A percentile compares a stretch with the other conserved stretches of the same genome.
Conservation (phyloP, 2,888 invertebrate genomes). For the Synanthedon andrenaeformis region DNA sequence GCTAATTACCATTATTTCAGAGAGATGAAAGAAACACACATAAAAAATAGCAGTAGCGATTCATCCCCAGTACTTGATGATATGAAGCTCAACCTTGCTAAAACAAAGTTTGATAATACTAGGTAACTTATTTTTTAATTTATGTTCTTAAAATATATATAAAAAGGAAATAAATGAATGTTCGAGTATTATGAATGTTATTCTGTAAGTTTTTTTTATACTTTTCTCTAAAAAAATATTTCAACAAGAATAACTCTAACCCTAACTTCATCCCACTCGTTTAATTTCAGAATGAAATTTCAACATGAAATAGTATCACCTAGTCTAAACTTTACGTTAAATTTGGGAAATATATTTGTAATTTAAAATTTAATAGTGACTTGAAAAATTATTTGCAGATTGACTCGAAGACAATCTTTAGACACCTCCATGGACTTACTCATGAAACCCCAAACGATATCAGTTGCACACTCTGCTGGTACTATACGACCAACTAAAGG, state of each 20-base stretch:
- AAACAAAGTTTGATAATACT: conserved; percentile 25
- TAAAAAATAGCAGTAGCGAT: conserved; percentile 30
- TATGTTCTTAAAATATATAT: neutral
- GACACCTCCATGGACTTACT: conserved; percentile 42
- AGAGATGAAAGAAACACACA: conserved; percentile 60
- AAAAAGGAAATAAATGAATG: neutral
- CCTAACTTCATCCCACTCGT: neutral
- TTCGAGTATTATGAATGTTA: too few relatives aligned
- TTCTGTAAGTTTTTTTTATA: too few relatives aligned
- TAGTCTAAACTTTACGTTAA: too few relatives aligned
- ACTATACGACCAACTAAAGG: conserved; percentile 44
- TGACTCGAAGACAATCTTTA: conserved; percentile 46
- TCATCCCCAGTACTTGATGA: conserved; percentile 25
- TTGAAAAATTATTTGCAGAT: conserved; percentile 16
- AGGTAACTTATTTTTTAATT: conserved; percentile 6
- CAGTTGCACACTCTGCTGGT: conserved; percentile 55
- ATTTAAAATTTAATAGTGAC: too few relatives aligned
- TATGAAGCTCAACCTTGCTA: conserved; percentile 19
- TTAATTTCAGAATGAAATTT: neutral
- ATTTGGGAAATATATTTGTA: too few relatives aligned
- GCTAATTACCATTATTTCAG: conserved; percentile 21
- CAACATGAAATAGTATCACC: too few relatives aligned
- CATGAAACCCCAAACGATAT: conserved; percentile 31
- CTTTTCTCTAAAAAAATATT: too few relatives aligned
- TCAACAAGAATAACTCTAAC: neutral